Evolutionary conservation across 2,797 vertebrate species (phyloP).

Genomic region (Silurus aristotelis): DNA sequence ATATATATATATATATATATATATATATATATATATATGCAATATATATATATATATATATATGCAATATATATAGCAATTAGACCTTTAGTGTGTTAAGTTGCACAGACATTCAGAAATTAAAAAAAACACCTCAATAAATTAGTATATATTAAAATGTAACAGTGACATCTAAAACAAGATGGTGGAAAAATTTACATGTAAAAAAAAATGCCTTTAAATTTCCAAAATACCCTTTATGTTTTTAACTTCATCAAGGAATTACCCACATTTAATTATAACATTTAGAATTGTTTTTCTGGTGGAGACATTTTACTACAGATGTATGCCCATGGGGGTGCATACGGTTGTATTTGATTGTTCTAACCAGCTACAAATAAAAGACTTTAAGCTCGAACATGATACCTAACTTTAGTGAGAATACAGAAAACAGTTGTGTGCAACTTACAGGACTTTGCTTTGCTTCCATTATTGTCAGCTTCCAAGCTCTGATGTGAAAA

Average conservation of each 20-base stretch:
- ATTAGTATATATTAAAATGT: not conserved
- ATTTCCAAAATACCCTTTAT: not conserved
- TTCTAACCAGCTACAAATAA: no score
- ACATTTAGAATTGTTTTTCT: not conserved
- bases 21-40: no score
- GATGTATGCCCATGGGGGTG: no score
- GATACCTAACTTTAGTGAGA: not conserved
- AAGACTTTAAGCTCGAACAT: no score
- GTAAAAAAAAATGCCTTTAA: not conserved
- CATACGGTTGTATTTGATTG: not conserved
- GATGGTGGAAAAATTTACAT: not conserved
- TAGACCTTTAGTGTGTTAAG: not conserved
- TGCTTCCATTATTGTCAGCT: slow-evolving; percentile 85
- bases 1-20: no score
- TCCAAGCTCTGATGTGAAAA: slow-evolving; percentile 85
- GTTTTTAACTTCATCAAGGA: not conserved
- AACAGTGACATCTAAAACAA: not conserved
- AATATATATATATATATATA: no score
- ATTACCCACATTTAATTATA: not conserved
- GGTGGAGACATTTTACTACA: not conserved
- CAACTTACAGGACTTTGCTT: slow-evolving; percentile 84
- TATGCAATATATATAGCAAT: not conserved
- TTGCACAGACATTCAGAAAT: not conserved
- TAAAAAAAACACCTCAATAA: not conserved
- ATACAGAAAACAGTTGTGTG: not conserved